These are phyloP conservation scores for Tonatia bakeri DNA, from an alignment of 2,113 vertebrate genomes.

Conservation along the genomic window DNA sequence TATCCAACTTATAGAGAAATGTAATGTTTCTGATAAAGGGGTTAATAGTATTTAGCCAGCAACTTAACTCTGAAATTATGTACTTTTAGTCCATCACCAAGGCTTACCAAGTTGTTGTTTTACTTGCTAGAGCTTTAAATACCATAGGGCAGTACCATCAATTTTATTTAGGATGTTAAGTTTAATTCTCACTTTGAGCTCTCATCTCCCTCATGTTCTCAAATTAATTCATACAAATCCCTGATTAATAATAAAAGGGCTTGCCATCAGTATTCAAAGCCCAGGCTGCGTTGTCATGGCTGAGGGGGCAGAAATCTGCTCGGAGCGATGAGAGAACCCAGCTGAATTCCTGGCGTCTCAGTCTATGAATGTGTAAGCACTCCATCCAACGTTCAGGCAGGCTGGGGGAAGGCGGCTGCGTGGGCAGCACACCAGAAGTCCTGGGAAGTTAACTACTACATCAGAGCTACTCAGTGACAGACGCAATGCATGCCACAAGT, in stretches of 20 bases:
- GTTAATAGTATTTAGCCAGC: constrained; percentile 19
- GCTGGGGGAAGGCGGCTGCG: constrained; percentile 31
- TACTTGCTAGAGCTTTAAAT: constrained; percentile 41
- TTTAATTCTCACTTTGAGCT: constrained; percentile 76
- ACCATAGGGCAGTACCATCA: constrained; percentile 72
- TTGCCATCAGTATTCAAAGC: constrained; percentile 84
- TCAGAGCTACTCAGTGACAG: not conserved
- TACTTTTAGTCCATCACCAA: constrained; percentile 1
- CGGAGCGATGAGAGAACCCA: constrained; percentile 83
- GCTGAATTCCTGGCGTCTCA: constrained; percentile 86
- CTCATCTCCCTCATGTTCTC: constrained; percentile 69
- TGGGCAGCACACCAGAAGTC: not conserved
- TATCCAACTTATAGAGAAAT: not conserved
- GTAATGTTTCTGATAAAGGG: not conserved
- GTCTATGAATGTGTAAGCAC: constrained; percentile 89
- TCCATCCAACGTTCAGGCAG: constrained; percentile 78
- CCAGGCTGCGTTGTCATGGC: constrained; percentile 83
- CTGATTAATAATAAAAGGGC: constrained; percentile 83
- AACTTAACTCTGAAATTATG: constrained; percentile 25
- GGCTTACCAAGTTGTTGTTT: not conserved
- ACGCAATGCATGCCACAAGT: not conserved
- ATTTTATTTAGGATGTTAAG: constrained; percentile 79
- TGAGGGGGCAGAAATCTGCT: constrained; percentile 88
- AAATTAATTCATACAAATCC: constrained; percentile 85
- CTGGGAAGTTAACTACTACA: constrained; percentile 26